Evolutionary conservation across 2,888 invertebrate species (phyloP), one percentile per base, ranked within the genome.

Genomic region (Drosophila fulvimacula): DNA sequence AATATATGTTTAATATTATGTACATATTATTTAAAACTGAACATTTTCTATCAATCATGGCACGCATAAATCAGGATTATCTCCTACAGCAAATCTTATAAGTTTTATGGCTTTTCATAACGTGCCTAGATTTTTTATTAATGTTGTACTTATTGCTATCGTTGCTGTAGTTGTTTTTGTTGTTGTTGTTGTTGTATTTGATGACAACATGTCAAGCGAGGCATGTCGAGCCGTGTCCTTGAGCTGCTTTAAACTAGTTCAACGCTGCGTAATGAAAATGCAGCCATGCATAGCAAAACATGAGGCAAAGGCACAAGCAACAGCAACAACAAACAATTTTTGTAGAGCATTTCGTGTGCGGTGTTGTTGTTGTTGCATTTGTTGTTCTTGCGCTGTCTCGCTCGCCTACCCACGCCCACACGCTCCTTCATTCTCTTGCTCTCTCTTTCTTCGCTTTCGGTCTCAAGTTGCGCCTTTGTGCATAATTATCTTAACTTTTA

Each of bases 201-300:
- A 66, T 69, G 76, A 76, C 76, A 79, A 72, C 69, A 67, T 76
- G 76, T 64, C 69, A 78, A 69, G 72, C 76, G 42, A 72, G 75
- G 57, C 75, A 79, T 78, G 78, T 60, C 49, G 73, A 51, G 66
- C 38, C 42, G 60, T 86, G 83, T 78, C 83, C 88, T 83, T 83
- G 83, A 76, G 83, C 87, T 78, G 81, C 66, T 73, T 88, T 76
- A 76, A 76, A 79, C 85, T 76, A 82, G 82, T 79, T 69, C 73
- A 79, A 64, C 68, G 44, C 66, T 68, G 76, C 71, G 79, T 88
- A 83, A 88, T 83, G 87, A 88, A 84, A 88, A 86, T 76, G 79
- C 88, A 84, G 76, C 64, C 87, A 73, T 76, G 83, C 87, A 88
- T 77, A 88, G 64, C 75, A 79, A 65, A 71, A 69, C 68, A 77